Conservation (phyloP, 2,797 vertebrate species). For the Diplodus sargus region DNA sequence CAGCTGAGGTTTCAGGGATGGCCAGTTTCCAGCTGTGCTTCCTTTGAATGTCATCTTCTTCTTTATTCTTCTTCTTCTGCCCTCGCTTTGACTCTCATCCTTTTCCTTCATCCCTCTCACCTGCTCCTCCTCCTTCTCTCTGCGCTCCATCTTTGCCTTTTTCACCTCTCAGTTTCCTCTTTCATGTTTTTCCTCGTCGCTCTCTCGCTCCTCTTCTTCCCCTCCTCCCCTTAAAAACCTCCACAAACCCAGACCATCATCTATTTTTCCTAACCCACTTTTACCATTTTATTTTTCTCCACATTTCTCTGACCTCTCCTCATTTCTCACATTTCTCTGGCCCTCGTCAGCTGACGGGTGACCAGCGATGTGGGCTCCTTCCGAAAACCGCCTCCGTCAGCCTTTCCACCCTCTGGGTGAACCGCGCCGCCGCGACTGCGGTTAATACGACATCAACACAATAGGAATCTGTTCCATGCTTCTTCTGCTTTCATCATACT, state of each 20-base stretch:
- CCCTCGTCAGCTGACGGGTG: constrained; percentile 30
- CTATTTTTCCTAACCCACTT: constrained; percentile 15
- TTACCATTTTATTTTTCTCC: neutral
- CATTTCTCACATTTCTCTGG: constrained; percentile 50
- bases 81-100: neutral
- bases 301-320: constrained; percentile 33
- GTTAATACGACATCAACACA: constrained; percentile 57
- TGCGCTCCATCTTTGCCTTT: neutral
- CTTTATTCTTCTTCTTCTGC: neutral
- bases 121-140: neutral
- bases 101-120: neutral
- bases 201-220: neutral
- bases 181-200: neutral
- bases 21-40: constrained; percentile 21
- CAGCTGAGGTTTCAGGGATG: constrained; percentile 27
- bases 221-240: neutral
- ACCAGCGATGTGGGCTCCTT: constrained; percentile 54
- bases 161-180: neutral
- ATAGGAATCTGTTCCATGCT: constrained; percentile 25
- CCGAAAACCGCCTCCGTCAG: constrained; percentile 63
- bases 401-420: constrained; percentile 61
- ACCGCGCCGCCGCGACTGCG: constrained; percentile 55
- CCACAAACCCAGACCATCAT: constrained; percentile 7
- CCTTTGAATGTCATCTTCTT: neutral
- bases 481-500: constrained; percentile 48